Conservation (phyloP, 2,888 invertebrate species). For the Drosophila emarginata region DNA sequence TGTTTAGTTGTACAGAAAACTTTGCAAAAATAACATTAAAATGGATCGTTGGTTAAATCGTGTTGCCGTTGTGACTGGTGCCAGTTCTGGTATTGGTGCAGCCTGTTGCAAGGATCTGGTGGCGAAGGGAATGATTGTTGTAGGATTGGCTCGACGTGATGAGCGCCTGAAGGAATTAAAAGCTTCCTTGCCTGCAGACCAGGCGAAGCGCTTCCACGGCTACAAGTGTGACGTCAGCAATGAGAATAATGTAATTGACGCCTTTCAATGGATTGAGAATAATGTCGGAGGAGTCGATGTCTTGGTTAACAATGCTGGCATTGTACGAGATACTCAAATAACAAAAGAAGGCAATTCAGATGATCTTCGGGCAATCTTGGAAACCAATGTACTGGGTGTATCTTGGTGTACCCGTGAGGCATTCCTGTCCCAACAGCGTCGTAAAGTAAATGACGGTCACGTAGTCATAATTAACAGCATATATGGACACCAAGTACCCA, state of each 20-base stretch:
- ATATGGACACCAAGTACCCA: constrained; percentile 65
- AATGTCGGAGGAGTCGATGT: constrained; percentile 88
- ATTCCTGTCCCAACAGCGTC: constrained; percentile 82
- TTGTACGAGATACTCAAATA: constrained; percentile 68
- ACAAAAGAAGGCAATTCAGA: constrained; percentile 49
- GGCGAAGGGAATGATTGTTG: constrained; percentile 83
- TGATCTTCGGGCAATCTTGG: constrained; percentile 74
- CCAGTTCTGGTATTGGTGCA: constrained; percentile 89
- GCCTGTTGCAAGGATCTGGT: constrained; percentile 82
- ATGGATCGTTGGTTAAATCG: constrained; percentile 6
- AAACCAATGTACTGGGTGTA: constrained; percentile 82
- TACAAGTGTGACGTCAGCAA: not conserved
- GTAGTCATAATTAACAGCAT: constrained; percentile 83
- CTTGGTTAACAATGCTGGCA: constrained; percentile 92
- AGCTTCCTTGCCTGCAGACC: not conserved
- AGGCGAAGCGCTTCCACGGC: constrained; percentile 27
- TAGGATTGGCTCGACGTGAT: constrained; percentile 83
- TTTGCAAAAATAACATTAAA: not conserved
- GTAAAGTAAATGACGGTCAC: constrained; percentile 82
- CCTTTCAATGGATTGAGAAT: constrained; percentile 48
- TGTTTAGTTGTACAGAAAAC: not conserved
- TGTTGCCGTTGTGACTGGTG: constrained; percentile 86
- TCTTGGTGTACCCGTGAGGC: constrained; percentile 83
- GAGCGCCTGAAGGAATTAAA: not conserved
- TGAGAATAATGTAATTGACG: not conserved